Conservation (phyloP, 2,797 vertebrate species). For the Phataginus tricuspis region DNA sequence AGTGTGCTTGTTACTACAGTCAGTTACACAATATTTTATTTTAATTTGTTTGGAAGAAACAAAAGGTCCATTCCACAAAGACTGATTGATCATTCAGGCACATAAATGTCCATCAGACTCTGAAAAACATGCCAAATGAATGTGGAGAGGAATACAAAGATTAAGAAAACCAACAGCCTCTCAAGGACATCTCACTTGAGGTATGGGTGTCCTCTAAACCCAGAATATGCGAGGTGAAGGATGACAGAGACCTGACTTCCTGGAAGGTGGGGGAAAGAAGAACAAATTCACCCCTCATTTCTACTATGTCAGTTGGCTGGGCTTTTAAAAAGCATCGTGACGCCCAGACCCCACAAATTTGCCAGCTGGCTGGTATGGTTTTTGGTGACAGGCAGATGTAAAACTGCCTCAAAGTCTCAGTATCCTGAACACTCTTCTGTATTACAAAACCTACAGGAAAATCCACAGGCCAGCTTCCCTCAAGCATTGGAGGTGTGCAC, state of each 20-base stretch:
- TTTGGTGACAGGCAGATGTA: not conserved
- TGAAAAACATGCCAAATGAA: not conserved
- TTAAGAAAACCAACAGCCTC: constrained; percentile 6
- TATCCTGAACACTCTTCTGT: not conserved
- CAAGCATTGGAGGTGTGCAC: not conserved
- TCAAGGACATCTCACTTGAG: not conserved
- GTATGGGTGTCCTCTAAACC: not conserved
- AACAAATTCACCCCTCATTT: not conserved
- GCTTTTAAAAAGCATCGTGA: not conserved
- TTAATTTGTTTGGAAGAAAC: constrained; percentile 20
- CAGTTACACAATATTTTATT: not conserved
- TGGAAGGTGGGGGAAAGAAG: not conserved
- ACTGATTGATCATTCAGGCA: not conserved
- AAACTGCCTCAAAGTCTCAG: not conserved
- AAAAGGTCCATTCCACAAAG: not conserved
- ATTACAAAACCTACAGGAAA: not conserved
- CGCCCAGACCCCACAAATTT: not conserved
- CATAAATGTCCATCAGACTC: not conserved
- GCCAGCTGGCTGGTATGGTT: not conserved
- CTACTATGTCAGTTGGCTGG: not conserved
- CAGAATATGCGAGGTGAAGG: not conserved
- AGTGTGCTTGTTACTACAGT: not conserved
- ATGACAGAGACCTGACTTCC: not conserved
- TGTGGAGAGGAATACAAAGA: not conserved
- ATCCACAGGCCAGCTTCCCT: not conserved